Percentiles rank a stretch among this genome's conserved stretches.
Evolutionary conservation across 2,888 invertebrate species (phyloP).

Genomic region (Volucella inanis): DNA sequence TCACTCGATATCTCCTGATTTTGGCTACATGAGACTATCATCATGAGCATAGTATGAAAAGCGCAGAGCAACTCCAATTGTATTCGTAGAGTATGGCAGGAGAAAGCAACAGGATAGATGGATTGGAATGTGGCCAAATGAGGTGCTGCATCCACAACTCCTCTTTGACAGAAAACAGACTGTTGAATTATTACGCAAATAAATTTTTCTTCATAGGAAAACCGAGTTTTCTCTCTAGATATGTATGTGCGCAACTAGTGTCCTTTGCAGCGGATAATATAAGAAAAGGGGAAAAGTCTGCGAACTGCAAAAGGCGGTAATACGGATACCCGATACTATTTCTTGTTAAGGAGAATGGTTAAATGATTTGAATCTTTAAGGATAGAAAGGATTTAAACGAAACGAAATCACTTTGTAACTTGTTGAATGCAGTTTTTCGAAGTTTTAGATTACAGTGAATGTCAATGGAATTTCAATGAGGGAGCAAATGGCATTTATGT

Average conservation of each 20-base stretch:
- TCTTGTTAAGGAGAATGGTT: too few relatives aligned
- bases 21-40: slow-evolving; percentile 38
- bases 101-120: slow-evolving; percentile 47
- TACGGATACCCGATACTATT: too few relatives aligned
- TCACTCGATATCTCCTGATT: slow-evolving; percentile 30
- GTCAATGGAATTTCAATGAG: slow-evolving; percentile 50
- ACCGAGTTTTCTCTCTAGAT: slow-evolving; percentile 19
- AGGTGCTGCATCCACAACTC: slow-evolving; percentile 1
- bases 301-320: neutral
- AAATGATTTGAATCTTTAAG: neutral
- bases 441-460: slow-evolving; percentile 29
- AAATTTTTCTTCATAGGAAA: slow-evolving; percentile 32
- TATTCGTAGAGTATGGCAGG: neutral
- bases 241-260: slow-evolving; percentile 65
- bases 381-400: neutral
- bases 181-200: slow-evolving; percentile 62
- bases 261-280: slow-evolving; percentile 52
- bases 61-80: slow-evolving; percentile 5
- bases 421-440: slow-evolving; percentile 61
- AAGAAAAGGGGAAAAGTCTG: slow-evolving; percentile 59
- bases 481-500: slow-evolving; percentile 29
- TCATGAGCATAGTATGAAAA: neutral
- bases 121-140: slow-evolving; percentile 4
- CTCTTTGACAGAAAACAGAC: slow-evolving; percentile 33
- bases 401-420: slow-evolving; percentile 51